Conservation (phyloP, 2,888 invertebrate genomes). For the Ichneumoninae sp. region DNA sequence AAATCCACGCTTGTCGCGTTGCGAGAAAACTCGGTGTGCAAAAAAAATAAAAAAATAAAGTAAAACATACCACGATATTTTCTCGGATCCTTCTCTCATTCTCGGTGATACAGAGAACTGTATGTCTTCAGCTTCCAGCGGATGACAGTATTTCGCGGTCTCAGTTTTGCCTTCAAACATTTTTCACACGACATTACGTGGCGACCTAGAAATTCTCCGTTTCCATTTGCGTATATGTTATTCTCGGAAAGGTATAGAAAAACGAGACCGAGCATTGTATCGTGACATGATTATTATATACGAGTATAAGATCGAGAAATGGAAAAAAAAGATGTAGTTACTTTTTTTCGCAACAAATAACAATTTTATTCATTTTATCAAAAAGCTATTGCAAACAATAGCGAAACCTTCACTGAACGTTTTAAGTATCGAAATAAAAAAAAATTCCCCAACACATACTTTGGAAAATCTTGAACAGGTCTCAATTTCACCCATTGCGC, state of each 20-base stretch:
- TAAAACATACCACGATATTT: not conserved
- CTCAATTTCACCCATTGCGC: not conserved
- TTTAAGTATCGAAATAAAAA: not conserved
- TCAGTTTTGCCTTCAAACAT: slow-evolving; percentile 14
- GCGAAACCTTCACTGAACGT: not conserved
- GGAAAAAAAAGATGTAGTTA: too few relatives aligned
- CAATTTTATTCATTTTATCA: not conserved
- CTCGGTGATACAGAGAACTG: not conserved
- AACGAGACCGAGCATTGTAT: not conserved
- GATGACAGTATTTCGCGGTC: not conserved
- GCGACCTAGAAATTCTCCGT: not conserved
- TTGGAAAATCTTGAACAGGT: not conserved
- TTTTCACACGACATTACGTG: not conserved
- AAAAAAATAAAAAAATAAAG: not conserved
- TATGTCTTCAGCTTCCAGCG: not conserved
- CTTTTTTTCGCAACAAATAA: not conserved
- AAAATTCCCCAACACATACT: too few relatives aligned
- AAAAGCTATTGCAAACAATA: not conserved
- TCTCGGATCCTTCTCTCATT: slow-evolving; percentile 6
- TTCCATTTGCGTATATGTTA: not conserved
- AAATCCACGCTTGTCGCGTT: slow-evolving; percentile 26
- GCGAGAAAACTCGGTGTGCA: slow-evolving; percentile 4
- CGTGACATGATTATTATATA: not conserved
- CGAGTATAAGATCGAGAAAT: not conserved
- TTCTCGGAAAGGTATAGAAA: not conserved